Conservation (phyloP, 2,797 vertebrate genomes). For the Diglossa cyanea region DNA sequence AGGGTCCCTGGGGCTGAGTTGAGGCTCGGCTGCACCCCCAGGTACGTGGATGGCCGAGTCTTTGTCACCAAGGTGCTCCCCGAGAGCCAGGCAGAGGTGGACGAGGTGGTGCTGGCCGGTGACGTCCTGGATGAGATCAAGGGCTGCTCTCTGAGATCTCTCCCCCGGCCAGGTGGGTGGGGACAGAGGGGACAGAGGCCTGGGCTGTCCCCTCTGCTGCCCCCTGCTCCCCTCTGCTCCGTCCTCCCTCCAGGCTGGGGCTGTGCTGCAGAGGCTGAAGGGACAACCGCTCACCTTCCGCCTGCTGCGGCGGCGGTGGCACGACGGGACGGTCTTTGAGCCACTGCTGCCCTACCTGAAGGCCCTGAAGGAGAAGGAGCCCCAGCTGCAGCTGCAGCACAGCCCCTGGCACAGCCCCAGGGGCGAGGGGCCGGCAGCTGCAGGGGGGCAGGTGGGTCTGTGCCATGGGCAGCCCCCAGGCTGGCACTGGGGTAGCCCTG, state of each 20-base stretch:
- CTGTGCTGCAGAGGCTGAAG: conserved; percentile 75
- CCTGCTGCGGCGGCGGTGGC: conserved; percentile 75
- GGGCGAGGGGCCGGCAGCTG: conserved; percentile 27
- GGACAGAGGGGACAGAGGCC: background rate
- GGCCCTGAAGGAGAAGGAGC: conserved; percentile 77
- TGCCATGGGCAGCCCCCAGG: rapidly evolving
- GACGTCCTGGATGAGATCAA: conserved; percentile 87
- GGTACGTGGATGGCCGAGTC: conserved; percentile 78
- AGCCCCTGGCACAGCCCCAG: background rate
- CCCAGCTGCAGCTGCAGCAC: conserved; percentile 67
- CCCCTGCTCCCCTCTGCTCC: background rate
- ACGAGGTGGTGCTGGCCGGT: conserved; percentile 75
- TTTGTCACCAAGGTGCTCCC: conserved; percentile 79
- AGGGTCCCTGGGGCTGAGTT: background rate
- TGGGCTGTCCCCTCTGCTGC: background rate
- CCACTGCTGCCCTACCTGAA: conserved; percentile 78
- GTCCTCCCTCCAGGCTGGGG: conserved; percentile 68
- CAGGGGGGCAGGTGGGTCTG: conserved; percentile 75
- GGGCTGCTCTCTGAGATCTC: conserved; percentile 80
- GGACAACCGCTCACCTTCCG: conserved; percentile 73
- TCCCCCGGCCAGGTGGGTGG: conserved; percentile 75
- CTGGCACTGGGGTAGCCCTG: rapidly evolving
- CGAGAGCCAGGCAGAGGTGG: conserved; percentile 78
- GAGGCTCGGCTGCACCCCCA: background rate
- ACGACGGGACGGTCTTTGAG: conserved; percentile 69